Conservation (phyloP, 2,113 vertebrate genomes). For the Oncorhynchus keta region DNA sequence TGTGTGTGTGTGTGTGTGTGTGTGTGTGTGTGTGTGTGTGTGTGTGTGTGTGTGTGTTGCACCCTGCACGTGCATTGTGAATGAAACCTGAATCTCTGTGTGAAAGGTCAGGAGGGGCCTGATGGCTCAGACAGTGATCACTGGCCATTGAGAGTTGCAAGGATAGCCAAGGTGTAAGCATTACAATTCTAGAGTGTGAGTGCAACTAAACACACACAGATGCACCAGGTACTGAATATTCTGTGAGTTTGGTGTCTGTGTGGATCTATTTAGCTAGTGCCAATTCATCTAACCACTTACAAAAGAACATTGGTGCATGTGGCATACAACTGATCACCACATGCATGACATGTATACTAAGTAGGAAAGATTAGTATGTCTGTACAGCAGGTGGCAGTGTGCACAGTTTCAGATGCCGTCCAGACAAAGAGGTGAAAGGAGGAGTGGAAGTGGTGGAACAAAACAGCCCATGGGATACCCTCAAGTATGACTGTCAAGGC, state of each 20-base stretch:
- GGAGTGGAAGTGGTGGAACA: background rate
- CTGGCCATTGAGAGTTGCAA: background rate
- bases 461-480: background rate
- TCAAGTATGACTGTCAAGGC: too few species aligned
- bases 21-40: background rate
- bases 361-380: background rate
- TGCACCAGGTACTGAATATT: background rate
- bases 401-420: background rate
- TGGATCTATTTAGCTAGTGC: background rate
- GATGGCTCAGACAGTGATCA: background rate
- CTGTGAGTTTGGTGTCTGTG: background rate
- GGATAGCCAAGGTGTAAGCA: background rate
- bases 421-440: background rate
- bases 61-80: background rate
- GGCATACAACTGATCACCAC: background rate
- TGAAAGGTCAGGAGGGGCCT: background rate
- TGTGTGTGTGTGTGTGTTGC: accelerated
- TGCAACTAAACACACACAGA: background rate
- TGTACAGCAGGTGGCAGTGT: conserved; percentile 12
- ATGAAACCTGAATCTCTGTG: background rate
- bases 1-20: background rate
- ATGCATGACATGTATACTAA: background rate
- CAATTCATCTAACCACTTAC: background rate
- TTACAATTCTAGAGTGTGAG: background rate
- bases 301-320: background rate